These are phyloP conservation scores for Tolmerus cingulatus DNA, from an alignment of 2,888 invertebrate genomes.

Conservation along the genomic window DNA sequence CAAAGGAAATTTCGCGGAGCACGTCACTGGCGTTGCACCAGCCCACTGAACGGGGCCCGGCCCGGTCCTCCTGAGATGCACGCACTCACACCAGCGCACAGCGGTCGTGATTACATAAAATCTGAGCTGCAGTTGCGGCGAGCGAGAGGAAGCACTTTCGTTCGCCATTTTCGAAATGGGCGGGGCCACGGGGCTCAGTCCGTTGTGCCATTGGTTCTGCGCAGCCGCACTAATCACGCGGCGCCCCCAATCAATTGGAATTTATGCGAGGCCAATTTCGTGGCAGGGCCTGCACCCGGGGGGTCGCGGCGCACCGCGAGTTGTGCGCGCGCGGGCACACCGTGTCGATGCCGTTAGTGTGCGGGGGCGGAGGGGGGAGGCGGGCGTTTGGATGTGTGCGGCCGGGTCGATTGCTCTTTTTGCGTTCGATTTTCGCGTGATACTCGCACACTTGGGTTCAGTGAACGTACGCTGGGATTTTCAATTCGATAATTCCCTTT, in stretches of 20 bases:
- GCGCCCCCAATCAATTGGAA: constrained; percentile 42
- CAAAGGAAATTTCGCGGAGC: neutral
- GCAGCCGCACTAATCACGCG: constrained; percentile 35
- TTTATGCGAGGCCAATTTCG: neutral
- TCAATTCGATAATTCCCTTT: constrained; percentile 38
- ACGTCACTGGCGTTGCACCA: constrained; percentile 11
- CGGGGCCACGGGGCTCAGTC: constrained; percentile 53
- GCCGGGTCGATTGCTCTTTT: constrained; percentile 20
- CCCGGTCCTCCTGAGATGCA: neutral
- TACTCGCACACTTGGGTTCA: constrained; percentile 36
- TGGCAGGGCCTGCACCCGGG: neutral
- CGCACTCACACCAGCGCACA: neutral
- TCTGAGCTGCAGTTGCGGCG: neutral
- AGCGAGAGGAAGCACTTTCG: constrained; percentile 30
- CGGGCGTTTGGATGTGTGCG: neutral
- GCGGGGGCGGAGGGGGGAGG: neutral
- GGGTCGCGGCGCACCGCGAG: neutral
- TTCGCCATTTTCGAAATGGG: constrained; percentile 62
- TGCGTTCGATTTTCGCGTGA: constrained; percentile 7
- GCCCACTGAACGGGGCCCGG: neutral
- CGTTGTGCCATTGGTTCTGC: constrained; percentile 30
- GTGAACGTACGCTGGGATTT: constrained; percentile 37
- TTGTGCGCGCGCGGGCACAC: neutral
- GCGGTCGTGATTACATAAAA: neutral
- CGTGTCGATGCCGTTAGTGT: neutral